A percentile compares a stretch with the other conserved stretches of the same genome.
Evolutionary conservation across 1,140 invertebrate genomes (phyloP).

Genomic region (Papilio polytes): DNA sequence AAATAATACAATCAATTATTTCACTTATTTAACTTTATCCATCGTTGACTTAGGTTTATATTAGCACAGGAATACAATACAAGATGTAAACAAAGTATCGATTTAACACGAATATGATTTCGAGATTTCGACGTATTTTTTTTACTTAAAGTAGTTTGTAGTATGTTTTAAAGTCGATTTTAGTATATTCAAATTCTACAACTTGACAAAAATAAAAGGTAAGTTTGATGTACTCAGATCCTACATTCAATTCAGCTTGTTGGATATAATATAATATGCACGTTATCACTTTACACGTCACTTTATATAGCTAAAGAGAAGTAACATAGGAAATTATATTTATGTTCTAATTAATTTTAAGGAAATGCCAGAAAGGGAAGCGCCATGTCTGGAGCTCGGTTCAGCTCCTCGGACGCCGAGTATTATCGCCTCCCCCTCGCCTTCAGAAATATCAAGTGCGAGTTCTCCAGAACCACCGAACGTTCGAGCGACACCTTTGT

Average conservation of each 20-base stretch:
- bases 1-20: neutral
- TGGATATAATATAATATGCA: neutral
- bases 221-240: neutral
- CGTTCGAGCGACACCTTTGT: conserved; percentile 68
- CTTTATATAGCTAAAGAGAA: neutral
- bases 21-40: neutral
- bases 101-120: neutral
- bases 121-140: neutral
- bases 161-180: conserved; percentile 2
- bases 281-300: neutral
- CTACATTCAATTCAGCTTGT: neutral
- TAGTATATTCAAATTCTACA: neutral
- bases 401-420: conserved; percentile 67
- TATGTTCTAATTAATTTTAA: conserved; percentile 7
- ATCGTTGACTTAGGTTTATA: neutral
- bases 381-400: conserved; percentile 70
- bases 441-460: conserved; percentile 75
- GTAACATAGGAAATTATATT: neutral
- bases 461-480: conserved; percentile 73
- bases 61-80: neutral
- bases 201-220: neutral
- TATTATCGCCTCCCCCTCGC: conserved; percentile 65
- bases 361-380: conserved; percentile 69
- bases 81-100: neutral
- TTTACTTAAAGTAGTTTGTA: neutral